Evolutionary conservation across 2,888 invertebrate species (phyloP).

Genomic region (Agriopis aurantiaria): DNA sequence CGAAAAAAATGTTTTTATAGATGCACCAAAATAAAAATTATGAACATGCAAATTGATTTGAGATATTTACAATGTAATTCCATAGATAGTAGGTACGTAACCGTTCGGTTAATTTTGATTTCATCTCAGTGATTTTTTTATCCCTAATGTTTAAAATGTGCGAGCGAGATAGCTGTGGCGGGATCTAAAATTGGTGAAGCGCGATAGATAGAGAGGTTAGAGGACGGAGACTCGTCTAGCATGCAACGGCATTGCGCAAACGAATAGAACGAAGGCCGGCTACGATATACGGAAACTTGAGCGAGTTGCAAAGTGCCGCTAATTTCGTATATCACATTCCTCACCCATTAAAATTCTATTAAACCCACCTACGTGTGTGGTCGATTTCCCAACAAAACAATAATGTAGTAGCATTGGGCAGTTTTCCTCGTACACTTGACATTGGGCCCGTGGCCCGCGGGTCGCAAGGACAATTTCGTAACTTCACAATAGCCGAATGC

Average conservation of each 20-base stretch:
- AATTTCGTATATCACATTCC: slow-evolving; percentile 53
- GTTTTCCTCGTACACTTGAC: slow-evolving; percentile 78
- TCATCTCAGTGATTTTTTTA: no score
- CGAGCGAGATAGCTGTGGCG: no score
- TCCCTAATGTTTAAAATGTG: no score
- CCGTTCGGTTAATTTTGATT: no score
- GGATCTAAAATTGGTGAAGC: not conserved
- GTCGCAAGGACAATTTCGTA: slow-evolving; percentile 63
- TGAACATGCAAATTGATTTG: no score
- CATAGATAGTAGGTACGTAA: no score
- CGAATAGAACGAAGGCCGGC: slow-evolving; percentile 62
- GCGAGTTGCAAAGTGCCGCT: slow-evolving; percentile 65
- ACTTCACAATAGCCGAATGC: slow-evolving; percentile 50
- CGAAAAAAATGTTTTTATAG: no score
- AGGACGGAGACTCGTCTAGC: slow-evolving; percentile 53
- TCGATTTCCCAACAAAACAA: slow-evolving; percentile 47
- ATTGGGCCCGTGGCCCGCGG: slow-evolving; percentile 58
- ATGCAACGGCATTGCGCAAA: slow-evolving; percentile 68
- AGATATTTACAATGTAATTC: no score
- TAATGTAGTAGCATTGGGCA: slow-evolving; percentile 37
- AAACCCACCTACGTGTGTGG: slow-evolving; percentile 26
- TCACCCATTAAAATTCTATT: slow-evolving; percentile 21
- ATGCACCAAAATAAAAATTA: no score
- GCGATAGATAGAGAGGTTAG: slow-evolving; percentile 21
- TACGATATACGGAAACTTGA: slow-evolving; percentile 66